These are phyloP conservation scores for Solenopsis invicta DNA, from an alignment of 1,140 invertebrate genomes.

Conservation along the genomic window DNA sequence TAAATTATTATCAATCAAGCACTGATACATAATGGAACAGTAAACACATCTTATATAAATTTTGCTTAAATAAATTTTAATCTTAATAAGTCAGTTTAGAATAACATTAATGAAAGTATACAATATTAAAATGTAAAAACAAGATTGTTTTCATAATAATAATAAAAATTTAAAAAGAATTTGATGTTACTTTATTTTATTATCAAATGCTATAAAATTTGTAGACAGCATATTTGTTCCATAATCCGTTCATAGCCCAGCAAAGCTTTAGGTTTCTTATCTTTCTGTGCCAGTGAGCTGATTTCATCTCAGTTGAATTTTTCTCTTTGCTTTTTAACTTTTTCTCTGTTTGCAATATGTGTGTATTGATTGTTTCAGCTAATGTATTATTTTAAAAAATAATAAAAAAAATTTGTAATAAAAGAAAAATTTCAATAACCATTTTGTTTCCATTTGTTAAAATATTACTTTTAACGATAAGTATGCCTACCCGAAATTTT, in stretches of 20 bases:
- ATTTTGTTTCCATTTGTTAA: not conserved
- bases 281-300: not conserved
- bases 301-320: not conserved
- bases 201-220: not conserved
- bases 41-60: not conserved
- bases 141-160: not conserved
- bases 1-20: not conserved
- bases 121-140: not conserved
- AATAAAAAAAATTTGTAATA: not conserved
- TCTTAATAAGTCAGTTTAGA: not conserved
- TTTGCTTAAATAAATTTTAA: not conserved
- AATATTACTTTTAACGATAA: not conserved
- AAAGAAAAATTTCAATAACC: not conserved
- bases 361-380: not conserved
- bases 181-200: not conserved
- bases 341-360: not conserved
- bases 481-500: not conserved
- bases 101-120: not conserved
- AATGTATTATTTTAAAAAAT: not conserved
- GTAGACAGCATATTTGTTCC: not conserved
- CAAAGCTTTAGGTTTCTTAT: constrained; percentile 11
- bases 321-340: not conserved
- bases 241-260: not conserved
- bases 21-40: not conserved
- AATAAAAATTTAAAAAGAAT: constrained; percentile 2